These are phyloP conservation scores for Polyploca ridens DNA, from an alignment of 2,888 invertebrate genomes.

Conservation along the genomic window DNA sequence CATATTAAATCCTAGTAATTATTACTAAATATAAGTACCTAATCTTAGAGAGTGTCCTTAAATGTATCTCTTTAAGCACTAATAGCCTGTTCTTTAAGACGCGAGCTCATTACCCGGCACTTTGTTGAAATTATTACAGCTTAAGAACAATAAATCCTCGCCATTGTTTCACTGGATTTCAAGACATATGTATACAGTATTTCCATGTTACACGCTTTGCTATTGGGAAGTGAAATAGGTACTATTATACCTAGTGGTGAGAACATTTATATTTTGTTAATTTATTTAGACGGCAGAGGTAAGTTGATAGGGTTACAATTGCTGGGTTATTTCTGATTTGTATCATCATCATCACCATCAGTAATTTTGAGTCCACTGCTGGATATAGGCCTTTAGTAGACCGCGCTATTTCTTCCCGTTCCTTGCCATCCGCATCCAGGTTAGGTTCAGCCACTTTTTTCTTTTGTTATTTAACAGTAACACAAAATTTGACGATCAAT, in stretches of 20 bases:
- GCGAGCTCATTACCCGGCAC: background rate
- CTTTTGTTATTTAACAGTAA: too few relatives aligned
- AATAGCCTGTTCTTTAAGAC: background rate
- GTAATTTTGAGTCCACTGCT: too few relatives aligned
- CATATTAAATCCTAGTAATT: too few relatives aligned
- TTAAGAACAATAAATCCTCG: background rate
- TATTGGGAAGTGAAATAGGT: background rate
- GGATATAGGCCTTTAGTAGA: too few relatives aligned
- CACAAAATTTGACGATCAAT: too few relatives aligned
- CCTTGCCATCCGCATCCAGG: too few relatives aligned
- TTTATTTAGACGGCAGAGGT: background rate
- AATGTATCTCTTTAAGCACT: background rate
- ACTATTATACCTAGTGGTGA: too few relatives aligned
- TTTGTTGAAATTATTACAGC: slow-evolving; percentile 5
- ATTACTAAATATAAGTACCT: background rate
- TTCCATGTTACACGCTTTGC: background rate
- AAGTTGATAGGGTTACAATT: background rate
- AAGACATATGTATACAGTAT: background rate
- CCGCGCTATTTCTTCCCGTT: too few relatives aligned
- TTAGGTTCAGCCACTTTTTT: too few relatives aligned
- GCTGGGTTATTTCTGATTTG: too few relatives aligned
- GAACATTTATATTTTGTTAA: background rate
- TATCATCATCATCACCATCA: too few relatives aligned
- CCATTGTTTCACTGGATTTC: background rate
- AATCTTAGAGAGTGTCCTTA: background rate